A percentile compares a stretch with the other conserved stretches of the same genome.
These are phyloP conservation scores for Coleophora flavipennella DNA, from an alignment of 2,888 invertebrate genomes.

Conservation along the genomic window DNA sequence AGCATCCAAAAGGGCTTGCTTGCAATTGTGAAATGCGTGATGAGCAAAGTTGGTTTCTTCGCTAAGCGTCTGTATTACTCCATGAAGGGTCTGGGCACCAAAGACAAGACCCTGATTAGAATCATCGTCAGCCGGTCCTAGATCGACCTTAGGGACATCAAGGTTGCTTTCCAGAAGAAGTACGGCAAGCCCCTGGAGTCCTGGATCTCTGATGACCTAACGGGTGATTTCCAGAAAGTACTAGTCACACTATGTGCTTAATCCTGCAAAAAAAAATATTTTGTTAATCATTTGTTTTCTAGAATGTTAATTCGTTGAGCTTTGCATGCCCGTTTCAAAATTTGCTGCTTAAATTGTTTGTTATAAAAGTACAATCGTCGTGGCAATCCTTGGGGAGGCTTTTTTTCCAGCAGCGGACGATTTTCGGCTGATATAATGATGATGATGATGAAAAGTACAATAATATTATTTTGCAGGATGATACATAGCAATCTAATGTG, in stretches of 20 bases:
- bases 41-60: conserved; percentile 92
- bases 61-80: conserved; percentile 91
- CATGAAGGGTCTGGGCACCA: conserved; percentile 93
- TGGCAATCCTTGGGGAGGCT: too few species aligned
- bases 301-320: conserved; percentile 27
- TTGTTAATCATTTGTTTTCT: conserved; percentile 26
- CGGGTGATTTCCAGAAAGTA: conserved; percentile 78
- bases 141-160: conserved; percentile 94
- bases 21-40: conserved; percentile 90
- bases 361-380: too few species aligned
- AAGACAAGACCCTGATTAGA: conserved; percentile 92
- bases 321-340: conserved; percentile 32
- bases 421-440: too few species aligned
- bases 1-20: conserved; percentile 88
- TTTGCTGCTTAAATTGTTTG: conserved; percentile 13
- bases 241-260: conserved; percentile 74
- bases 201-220: conserved; percentile 85
- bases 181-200: conserved; percentile 87
- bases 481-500: too few species aligned
- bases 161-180: conserved; percentile 88
- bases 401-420: too few species aligned
- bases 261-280: conserved; percentile 49
- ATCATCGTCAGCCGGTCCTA: conserved; percentile 92
- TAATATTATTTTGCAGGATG: conserved; percentile 75
- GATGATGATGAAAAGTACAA: too few species aligned